phyloP scores from a whole-genome alignment of 2,888 invertebrate genomes.

The Latrodectus elegans region DNA sequence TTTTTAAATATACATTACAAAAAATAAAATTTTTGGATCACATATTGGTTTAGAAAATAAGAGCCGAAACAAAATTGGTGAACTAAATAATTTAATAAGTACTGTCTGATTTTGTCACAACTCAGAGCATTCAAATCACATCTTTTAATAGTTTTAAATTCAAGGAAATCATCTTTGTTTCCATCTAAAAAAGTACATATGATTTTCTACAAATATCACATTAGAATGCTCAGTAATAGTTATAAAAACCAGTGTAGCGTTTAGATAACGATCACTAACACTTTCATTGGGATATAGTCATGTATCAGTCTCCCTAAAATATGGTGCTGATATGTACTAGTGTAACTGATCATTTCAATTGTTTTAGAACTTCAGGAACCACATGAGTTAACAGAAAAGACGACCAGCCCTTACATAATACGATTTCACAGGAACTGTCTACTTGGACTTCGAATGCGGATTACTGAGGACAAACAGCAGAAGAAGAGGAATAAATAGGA shows the following conservation, averaged over 20 bases:
- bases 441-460: neutral
- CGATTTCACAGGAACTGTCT: constrained; percentile 40
- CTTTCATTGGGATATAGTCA: too few species aligned
- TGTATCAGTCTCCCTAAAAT: too few species aligned
- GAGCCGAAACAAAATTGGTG: neutral
- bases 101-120: neutral
- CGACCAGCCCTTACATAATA: neutral
- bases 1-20: too few species aligned
- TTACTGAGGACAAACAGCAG: constrained; percentile 63
- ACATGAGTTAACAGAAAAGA: neutral
- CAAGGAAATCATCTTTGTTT: too few species aligned
- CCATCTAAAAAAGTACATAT: neutral
- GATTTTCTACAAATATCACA: neutral
- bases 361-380: too few species aligned
- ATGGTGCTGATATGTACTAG: too few species aligned
- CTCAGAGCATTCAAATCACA: neutral
- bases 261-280: too few species aligned
- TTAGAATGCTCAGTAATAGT: neutral
- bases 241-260: too few species aligned
- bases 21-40: too few species aligned
- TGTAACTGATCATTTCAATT: too few species aligned
- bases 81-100: neutral
- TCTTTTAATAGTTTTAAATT: too few species aligned
- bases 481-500: constrained; percentile 62
- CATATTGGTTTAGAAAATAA: neutral